Base-by-base conservation (phyloP, 37 sponge, comb jelly and placozoan genomes). In the Agelas oroides region DNA sequence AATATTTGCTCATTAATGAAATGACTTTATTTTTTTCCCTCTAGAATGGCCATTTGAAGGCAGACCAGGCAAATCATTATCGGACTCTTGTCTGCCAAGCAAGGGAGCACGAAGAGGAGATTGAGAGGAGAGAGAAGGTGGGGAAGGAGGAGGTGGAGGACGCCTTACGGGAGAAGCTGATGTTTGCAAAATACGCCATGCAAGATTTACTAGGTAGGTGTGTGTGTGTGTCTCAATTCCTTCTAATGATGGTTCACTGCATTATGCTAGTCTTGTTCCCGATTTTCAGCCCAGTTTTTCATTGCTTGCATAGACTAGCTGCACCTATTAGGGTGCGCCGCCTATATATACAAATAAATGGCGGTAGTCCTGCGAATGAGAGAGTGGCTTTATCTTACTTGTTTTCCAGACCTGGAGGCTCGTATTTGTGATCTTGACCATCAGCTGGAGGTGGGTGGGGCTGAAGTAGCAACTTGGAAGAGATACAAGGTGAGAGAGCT, bases 201-300 rank as follows among this genome's bases (percentile, higher is more conserved):
- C 52, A 64, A n/a, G 84, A 82, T n/a, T 56, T 92, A 1, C 35
- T 82, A 76, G 83, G 91, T 90, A 71, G 60, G 68, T 37, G 15
- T 28, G 32, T 30, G 17, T 34, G 24, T n/a, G 23, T 46, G 53
- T 27, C 23, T 56, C 5, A 24, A 25, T 40, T 30, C 1, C n/a
- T 2, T 40, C 38, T 25, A 58, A 15, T 21, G 61, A 5, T 25
- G 34, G 6, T 28, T 62, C 27, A 62, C 8, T 28, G 27, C 27
- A 28, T 17, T 62, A 28, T 62, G 58, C 15, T 54, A 76, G 19
- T 65, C 23, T 28, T 12, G 21, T 13, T 62, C 25, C n/a, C n/a
- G n/a, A n/a, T n/a, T n/a, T n/a, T n/a, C n/a, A n/a, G n/a, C n/a
- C n/a, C n/a, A n/a, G n/a, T n/a, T n/a, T n/a, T n/a, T n/a, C n/a